phyloP scores from a whole-genome alignment of 2,113 vertebrate species.

The Rhagologus leucostigma region DNA sequence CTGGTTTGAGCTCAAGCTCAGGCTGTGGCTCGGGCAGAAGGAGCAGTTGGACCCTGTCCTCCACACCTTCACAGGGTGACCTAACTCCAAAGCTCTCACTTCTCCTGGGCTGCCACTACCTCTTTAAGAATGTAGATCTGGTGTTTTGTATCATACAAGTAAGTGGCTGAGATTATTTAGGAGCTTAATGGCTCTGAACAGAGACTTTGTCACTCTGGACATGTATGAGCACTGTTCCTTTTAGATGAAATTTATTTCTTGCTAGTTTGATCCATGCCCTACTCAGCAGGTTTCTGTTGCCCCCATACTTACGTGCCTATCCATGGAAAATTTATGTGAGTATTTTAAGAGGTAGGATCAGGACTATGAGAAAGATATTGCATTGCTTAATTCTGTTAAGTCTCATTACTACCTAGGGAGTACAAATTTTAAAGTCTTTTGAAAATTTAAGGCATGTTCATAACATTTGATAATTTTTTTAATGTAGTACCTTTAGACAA shows the following conservation, averaged over 20 bases:
- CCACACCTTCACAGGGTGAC: neutral
- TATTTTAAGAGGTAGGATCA: neutral
- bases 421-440: neutral
- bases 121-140: neutral
- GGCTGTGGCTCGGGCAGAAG: neutral
- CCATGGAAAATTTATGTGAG: neutral
- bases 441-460: neutral
- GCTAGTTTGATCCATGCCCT: neutral
- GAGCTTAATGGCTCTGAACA: neutral
- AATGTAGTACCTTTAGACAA: neutral
- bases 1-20: neutral
- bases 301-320: neutral
- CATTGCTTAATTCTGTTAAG: neutral
- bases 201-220: neutral
- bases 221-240: accelerated
- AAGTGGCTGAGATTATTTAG: neutral
- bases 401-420: neutral
- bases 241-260: neutral
- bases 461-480: neutral
- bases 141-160: neutral
- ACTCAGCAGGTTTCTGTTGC: neutral
- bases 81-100: neutral
- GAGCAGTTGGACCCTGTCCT: neutral
- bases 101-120: neutral
- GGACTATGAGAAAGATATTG: neutral